Evolutionary conservation across 2,888 invertebrate species (phyloP).

Genomic region (Pandemis cinnamomeana): DNA sequence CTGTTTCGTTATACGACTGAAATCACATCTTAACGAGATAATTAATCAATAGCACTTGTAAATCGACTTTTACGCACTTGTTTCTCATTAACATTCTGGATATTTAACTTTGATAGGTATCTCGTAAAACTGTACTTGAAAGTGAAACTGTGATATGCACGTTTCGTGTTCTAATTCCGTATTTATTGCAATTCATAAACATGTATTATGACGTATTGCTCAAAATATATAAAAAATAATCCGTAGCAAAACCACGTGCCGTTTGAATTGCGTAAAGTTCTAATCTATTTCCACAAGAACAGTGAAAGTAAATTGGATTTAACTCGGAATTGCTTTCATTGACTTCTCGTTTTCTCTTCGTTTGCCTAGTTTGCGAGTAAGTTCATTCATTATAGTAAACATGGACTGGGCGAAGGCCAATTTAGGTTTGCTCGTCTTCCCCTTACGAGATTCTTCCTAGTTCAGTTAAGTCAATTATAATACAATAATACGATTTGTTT

Average conservation of each 20-base stretch:
- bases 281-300: slow-evolving; percentile 51
- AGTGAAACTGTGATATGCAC: not conserved
- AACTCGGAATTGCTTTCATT: slow-evolving; percentile 47
- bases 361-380: slow-evolving; percentile 38
- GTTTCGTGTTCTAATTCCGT: not conserved
- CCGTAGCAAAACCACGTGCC: slow-evolving; percentile 50
- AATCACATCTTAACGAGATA: not conserved
- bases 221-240: slow-evolving; percentile 20
- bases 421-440: slow-evolving; percentile 29
- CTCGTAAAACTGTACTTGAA: not conserved
- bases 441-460: slow-evolving; percentile 9
- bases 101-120: not conserved
- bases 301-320: slow-evolving; percentile 64
- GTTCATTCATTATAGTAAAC: slow-evolving; percentile 26
- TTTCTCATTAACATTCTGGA: slow-evolving; percentile 1
- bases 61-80: slow-evolving; percentile 1
- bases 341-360: slow-evolving; percentile 56
- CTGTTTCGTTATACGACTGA: slow-evolving; percentile 5
- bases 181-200: slow-evolving; percentile 3
- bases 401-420: slow-evolving; percentile 11
- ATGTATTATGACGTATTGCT: not conserved
- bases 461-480: not conserved
- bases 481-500: too few relatives aligned
- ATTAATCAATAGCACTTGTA: not conserved
- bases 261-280: slow-evolving; percentile 54